Evolutionary conservation across 2,797 vertebrate species (phyloP), one percentile per base, ranked within the genome.

Genomic region (Sebastes cheni): DNA sequence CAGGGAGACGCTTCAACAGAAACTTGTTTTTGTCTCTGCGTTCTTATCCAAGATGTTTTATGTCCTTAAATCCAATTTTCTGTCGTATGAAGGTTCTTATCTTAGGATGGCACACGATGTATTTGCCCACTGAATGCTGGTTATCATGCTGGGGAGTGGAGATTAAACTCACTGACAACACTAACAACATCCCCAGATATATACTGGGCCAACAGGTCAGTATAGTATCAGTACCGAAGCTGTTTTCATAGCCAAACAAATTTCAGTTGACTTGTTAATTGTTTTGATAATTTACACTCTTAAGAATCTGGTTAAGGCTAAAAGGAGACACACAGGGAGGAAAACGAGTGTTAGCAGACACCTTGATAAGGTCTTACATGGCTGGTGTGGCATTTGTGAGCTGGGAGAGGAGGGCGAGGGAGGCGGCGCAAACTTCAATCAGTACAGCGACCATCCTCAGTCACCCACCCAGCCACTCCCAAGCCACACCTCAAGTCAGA

Each of bases 391-490:
- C 27, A 78, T 84, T 86, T 86, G 84, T 88, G 86, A 88, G 81
- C 81, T 79, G 87, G 90, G 91, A 93, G 91, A 80, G 85, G 88
- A 85, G 75, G 86, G 84, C 89, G 89, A 89, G 69, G 84, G 92
- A 91, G 92, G 88, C 82, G 82, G 88, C 75, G 86, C 92, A 62
- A 75, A 56, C 64, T 71, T 84, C 52, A 60, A 75, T 80, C 22
- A 77, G 23, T 72, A 95, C 86, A 85, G 90, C 88, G 18, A 81
- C 93, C 88, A 2, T 86, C 89, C 87, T 90, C 88, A 71, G 46
- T 75, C 87, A 72, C 88, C 91, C 78, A 20, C 89, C 88, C 79
- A 82, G 64, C 92, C 83, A 74, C 85, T 91, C 92, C 91, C 88
- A 64, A 83, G 66, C 75, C 84, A 90, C 85, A 80, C 61, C 60